Percentiles rank a stretch among this genome's conserved stretches.
Conservation (phyloP, 2,113 vertebrate species). For the Coreoperca whiteheadi region DNA sequence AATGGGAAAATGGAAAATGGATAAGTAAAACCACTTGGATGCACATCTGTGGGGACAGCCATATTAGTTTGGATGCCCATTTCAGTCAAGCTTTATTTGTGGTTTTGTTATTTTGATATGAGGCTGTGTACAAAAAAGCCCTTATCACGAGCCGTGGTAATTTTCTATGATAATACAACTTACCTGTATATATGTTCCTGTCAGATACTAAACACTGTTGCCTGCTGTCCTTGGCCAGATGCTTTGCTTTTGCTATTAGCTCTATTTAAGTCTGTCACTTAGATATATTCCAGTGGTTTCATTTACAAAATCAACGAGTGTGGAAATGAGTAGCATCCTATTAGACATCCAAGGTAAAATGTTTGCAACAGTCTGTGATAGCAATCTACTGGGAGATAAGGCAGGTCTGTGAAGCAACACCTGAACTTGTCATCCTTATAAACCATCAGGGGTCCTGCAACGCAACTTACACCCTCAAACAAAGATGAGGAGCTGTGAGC, state of each 20-base stretch:
- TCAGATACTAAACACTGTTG: conserved; percentile 14
- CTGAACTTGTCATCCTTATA: conserved; percentile 58
- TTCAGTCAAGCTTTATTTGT: conserved; percentile 55
- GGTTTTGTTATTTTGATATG: conserved; percentile 40
- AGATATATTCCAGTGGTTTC: conserved; percentile 46
- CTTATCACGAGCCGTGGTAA: conserved; percentile 10
- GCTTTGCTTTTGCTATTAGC: conserved; percentile 35
- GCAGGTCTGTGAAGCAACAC: conserved; percentile 34
- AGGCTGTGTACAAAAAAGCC: neutral
- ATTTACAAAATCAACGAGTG: conserved; percentile 52
- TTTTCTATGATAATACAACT: conserved; percentile 21
- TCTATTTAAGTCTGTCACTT: conserved; percentile 35
- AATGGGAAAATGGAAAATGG: conserved; percentile 75
- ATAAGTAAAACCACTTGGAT: conserved; percentile 64
- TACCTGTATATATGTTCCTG: conserved; percentile 12
- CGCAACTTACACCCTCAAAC: conserved; percentile 37
- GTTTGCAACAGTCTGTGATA: conserved; percentile 44
- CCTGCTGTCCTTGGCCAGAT: neutral
- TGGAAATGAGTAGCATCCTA: conserved; percentile 56
- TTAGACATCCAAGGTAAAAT: conserved; percentile 42
- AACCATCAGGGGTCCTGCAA: conserved; percentile 54
- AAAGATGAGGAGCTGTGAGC: conserved; percentile 22
- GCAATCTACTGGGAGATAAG: conserved; percentile 37
- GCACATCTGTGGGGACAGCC: conserved; percentile 56
- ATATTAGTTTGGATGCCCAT: conserved; percentile 55